phyloP scores from a whole-genome alignment of 2,797 vertebrate species.

The Labeo calbasu region DNA sequence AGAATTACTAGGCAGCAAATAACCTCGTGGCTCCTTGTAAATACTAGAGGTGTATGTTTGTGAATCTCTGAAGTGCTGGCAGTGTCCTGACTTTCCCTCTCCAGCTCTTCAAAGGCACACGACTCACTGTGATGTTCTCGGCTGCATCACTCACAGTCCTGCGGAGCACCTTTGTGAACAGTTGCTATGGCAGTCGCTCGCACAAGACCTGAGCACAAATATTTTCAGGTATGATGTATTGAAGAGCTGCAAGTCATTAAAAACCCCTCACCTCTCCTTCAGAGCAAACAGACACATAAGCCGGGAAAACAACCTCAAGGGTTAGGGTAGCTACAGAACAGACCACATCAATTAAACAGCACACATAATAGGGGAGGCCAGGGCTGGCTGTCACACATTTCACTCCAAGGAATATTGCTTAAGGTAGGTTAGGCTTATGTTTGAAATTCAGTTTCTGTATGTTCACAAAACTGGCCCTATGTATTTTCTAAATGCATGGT shows the following conservation, averaged over 20 bases:
- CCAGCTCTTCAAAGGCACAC: conserved; percentile 27
- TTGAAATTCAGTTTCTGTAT: background rate
- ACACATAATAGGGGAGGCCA: conserved; percentile 35
- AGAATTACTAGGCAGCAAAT: background rate
- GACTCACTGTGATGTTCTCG: conserved; percentile 40
- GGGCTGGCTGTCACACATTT: conserved; percentile 42
- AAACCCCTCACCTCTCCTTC: conserved; percentile 25
- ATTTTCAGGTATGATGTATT: conserved; percentile 40
- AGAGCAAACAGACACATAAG: conserved; percentile 29
- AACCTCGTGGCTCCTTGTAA: conserved; percentile 1
- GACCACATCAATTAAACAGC: conserved; percentile 41
- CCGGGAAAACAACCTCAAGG: conserved; percentile 13
- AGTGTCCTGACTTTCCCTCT: conserved; percentile 33
- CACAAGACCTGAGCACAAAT: conserved; percentile 29
- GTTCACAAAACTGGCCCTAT: background rate
- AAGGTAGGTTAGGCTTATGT: background rate
- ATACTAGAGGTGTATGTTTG: conserved; percentile 9
- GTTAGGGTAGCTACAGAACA: conserved; percentile 4
- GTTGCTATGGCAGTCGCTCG: conserved; percentile 44
- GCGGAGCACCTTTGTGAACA: conserved; percentile 2
- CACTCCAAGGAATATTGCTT: conserved; percentile 13
- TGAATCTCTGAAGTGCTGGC: conserved; percentile 27
- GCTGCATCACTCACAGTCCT: conserved; percentile 31
- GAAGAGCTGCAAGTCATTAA: conserved; percentile 47
- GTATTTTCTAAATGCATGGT: background rate